These are phyloP conservation scores for Vanessa cardui DNA, from an alignment of 2,888 invertebrate species.

Conservation along the genomic window DNA sequence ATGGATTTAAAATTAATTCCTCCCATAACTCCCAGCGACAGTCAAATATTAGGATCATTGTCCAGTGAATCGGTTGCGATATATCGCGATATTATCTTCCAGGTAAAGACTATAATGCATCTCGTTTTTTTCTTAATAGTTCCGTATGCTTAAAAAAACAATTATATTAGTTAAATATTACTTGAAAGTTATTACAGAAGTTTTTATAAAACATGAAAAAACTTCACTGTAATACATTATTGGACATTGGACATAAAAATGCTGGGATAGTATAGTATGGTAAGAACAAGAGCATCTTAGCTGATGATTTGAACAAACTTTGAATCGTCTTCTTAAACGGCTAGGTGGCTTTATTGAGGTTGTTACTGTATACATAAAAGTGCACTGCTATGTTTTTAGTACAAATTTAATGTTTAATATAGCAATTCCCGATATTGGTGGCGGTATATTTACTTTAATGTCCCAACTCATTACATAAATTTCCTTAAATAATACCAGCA, in stretches of 20 bases:
- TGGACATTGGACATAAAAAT: not conserved
- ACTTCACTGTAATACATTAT: not conserved
- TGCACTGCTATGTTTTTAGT: no score
- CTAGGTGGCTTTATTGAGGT: no score
- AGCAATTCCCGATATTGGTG: no score
- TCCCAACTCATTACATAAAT: no score
- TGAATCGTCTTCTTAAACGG: no score
- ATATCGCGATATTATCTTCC: not conserved
- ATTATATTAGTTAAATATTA: no score
- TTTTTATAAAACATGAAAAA: not conserved
- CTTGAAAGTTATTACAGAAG: no score
- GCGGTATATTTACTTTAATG: no score
- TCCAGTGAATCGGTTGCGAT: not conserved
- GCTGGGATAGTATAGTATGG: not conserved
- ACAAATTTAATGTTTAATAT: no score
- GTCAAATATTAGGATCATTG: not conserved
- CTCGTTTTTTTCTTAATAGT: not conserved
- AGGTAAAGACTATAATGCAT: not conserved
- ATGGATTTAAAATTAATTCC: constrained; percentile 32
- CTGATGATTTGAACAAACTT: not conserved
- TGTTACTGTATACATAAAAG: no score
- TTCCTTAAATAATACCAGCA: no score
- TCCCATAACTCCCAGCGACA: constrained; percentile 19
- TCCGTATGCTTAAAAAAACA: no score
- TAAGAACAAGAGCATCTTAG: not conserved